Percentiles rank a stretch among this genome's conserved stretches.
These are phyloP conservation scores for Tachysurus vachellii DNA, from an alignment of 2,113 vertebrate species.

Conservation along the genomic window DNA sequence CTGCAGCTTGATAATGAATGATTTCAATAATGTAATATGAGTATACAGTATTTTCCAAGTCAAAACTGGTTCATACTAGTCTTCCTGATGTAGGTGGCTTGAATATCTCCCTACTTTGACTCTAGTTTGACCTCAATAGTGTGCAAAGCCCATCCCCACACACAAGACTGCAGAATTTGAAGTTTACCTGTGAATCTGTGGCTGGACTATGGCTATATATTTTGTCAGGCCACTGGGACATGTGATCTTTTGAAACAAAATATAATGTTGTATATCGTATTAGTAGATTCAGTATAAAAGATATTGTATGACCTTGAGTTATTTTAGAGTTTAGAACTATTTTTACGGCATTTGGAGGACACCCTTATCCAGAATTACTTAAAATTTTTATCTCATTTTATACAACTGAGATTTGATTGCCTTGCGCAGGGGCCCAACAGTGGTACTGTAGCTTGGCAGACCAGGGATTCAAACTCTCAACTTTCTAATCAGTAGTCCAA, in stretches of 20 bases:
- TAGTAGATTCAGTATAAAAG: neutral
- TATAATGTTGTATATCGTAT: neutral
- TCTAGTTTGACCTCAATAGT: slow-evolving; percentile 20
- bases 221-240: neutral
- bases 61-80: neutral
- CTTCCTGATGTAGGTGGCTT: neutral
- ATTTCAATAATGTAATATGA: neutral
- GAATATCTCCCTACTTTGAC: slow-evolving; percentile 20
- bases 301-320: neutral
- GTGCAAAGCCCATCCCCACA: slow-evolving; percentile 31
- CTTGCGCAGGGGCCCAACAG: no score
- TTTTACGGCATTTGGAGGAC: no score
- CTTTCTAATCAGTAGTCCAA: no score
- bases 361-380: no score
- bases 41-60: neutral
- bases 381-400: no score
- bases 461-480: no score
- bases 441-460: no score
- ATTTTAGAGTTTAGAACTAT: slow-evolving; percentile 1
- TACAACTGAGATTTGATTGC: no score
- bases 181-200: slow-evolving; percentile 42
- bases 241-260: slow-evolving; percentile 3
- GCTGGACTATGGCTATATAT: neutral
- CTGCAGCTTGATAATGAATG: neutral
- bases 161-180: slow-evolving; percentile 48